Base-by-base conservation (phyloP, 2,113 vertebrate genomes). In the Eleginops maclovinus region DNA sequence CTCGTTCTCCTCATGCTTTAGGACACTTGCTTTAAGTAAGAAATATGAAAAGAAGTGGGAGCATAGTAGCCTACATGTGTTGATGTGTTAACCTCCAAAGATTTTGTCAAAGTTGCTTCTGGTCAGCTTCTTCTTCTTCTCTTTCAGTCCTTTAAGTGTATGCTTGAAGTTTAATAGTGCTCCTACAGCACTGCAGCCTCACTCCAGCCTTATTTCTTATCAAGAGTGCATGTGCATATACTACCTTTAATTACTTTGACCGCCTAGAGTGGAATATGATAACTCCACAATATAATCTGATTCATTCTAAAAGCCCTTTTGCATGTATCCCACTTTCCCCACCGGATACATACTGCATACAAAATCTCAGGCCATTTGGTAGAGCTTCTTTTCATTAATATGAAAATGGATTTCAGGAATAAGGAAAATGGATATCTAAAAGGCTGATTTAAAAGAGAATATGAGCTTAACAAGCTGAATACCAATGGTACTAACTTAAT, bases 371-470 rank as follows among this genome's bases (percentile, higher is more conserved):
- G 22, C 63, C 67, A 63, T 75, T 65, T 75, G 22, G 26, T 41
- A 17, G 17, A 64, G 59, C 75, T 51, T 80, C 47, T 59, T 26
- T 72, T 71, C 61, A 79, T 83, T 88, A 77, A 77, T 62, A 79
- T 84, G 61, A 85, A 87, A 86, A 90, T 71, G 10, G 41, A 55
- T 79, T 83, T 36, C n/a, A 61, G 72, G 51, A 84, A 77, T 75
- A 58, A 76, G 24, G 54, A 75, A 72, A 63, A 54, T 80, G 50
- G 24, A 3, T 87, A 87, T 77, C 56, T 76, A 61, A 79, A n/a
- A 75, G 73, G 22, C 28, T 46, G 65, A 82, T 88, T 78, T 75
- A 62, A 85, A 80, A 72, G 67, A 40, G 66, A 80, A 83, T 77
- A 72, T 28, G 44, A 74, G 51, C 50, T 77, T 56, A 81, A 90